A percentile compares a stretch with the other conserved stretches of the same genome.
phyloP scores from a whole-genome alignment of 2,888 invertebrate genomes.

The Xanthostigma xanthostigma region DNA sequence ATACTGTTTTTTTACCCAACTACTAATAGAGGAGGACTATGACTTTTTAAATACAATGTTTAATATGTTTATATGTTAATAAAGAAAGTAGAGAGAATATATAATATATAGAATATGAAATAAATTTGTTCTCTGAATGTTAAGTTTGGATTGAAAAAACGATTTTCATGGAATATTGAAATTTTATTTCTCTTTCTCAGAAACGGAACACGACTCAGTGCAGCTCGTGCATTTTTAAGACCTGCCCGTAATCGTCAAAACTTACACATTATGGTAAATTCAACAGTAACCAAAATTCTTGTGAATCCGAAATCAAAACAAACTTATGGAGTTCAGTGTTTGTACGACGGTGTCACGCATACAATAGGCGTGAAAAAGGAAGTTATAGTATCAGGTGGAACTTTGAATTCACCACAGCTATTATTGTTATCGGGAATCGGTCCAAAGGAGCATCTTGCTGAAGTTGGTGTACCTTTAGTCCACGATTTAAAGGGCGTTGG shows the following conservation, averaged over 20 bases:
- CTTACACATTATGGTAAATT: constrained; percentile 44
- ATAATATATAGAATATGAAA: too few species aligned
- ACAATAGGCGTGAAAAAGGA: constrained; percentile 36
- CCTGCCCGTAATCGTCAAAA: constrained; percentile 39
- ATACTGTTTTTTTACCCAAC: too few species aligned
- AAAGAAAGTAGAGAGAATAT: too few species aligned
- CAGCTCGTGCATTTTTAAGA: constrained; percentile 44
- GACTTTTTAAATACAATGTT: too few species aligned
- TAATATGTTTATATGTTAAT: too few species aligned
- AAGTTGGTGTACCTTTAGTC: constrained; percentile 41
- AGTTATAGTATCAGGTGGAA: constrained; percentile 45
- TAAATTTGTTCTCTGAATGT: too few species aligned
- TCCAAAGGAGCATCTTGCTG: constrained; percentile 40
- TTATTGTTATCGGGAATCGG: constrained; percentile 52
- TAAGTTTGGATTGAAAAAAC: background rate
- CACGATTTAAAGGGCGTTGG: constrained; percentile 53
- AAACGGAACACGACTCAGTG: constrained; percentile 43
- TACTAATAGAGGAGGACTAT: too few species aligned
- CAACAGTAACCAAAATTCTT: constrained; percentile 41
- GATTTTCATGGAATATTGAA: background rate
- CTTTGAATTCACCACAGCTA: constrained; percentile 51
- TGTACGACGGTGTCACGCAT: constrained; percentile 31
- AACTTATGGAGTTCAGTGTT: constrained; percentile 44
- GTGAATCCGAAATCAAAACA: constrained; percentile 30
- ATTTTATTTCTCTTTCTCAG: constrained; percentile 23